Conservation (phyloP, 2,113 vertebrate genomes). For the Dasyornis broadbenti region DNA sequence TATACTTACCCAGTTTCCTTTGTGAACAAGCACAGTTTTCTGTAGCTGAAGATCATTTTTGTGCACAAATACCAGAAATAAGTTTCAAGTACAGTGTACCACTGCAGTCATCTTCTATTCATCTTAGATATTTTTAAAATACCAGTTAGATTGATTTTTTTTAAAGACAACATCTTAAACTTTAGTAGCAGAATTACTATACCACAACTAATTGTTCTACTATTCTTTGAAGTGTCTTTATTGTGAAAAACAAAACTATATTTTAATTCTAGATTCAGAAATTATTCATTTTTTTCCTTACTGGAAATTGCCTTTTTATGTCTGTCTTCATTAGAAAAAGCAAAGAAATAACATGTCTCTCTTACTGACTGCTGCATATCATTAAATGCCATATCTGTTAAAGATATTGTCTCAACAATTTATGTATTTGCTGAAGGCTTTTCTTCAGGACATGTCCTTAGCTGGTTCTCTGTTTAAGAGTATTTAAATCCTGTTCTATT, state of each 20-base stretch:
- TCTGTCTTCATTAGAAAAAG: neutral
- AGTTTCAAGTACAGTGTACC: neutral
- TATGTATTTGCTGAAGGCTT: neutral
- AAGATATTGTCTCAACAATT: neutral
- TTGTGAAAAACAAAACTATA: neutral
- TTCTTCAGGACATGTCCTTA: neutral
- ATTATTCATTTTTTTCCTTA: neutral
- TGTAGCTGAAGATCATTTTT: neutral
- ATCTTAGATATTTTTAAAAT: neutral
- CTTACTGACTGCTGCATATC: neutral
- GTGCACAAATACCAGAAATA: conserved; percentile 1
- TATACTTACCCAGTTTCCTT: neutral
- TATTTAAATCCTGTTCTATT: neutral
- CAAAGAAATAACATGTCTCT: neutral
- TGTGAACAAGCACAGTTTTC: conserved; percentile 38
- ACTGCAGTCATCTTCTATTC: neutral
- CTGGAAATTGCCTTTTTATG: neutral
- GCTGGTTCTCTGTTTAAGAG: neutral
- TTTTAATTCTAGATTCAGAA: neutral
- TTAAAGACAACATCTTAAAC: neutral
- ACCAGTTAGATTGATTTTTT: neutral
- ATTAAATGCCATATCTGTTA: neutral
- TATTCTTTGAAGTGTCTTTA: neutral
- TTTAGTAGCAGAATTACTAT: neutral
- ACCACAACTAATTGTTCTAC: neutral